Conservation (phyloP, 2,888 invertebrate species). For the Nomada hirtipes region DNA sequence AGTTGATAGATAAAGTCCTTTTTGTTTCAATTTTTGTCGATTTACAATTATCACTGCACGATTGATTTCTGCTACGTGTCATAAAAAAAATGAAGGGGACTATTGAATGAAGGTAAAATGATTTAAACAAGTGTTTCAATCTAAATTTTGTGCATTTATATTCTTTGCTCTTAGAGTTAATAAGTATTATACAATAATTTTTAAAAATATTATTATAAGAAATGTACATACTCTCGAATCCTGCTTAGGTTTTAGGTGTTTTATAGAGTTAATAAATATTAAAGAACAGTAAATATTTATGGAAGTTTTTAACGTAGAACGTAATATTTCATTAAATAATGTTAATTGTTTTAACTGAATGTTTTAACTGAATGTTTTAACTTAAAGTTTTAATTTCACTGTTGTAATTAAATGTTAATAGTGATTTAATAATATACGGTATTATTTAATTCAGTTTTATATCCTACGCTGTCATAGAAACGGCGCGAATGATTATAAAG, state of each 20-base stretch:
- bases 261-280: background rate
- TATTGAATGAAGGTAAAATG: background rate
- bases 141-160: background rate
- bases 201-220: background rate
- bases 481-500: too few species aligned
- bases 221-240: background rate
- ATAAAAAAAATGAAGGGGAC: background rate
- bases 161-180: background rate
- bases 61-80: background rate
- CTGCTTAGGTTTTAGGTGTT: background rate
- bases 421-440: background rate
- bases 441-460: background rate
- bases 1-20: background rate
- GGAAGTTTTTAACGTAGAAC: background rate
- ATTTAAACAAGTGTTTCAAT: background rate
- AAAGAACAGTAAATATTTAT: background rate
- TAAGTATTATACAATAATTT: background rate
- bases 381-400: background rate
- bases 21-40: background rate
- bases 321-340: background rate
- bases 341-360: too few species aligned
- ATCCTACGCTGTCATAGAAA: background rate
- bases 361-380: too few species aligned
- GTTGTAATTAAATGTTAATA: background rate
- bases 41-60: background rate